phyloP scores from a whole-genome alignment of 1,140 invertebrate genomes.

The Drosophila santomea region DNA sequence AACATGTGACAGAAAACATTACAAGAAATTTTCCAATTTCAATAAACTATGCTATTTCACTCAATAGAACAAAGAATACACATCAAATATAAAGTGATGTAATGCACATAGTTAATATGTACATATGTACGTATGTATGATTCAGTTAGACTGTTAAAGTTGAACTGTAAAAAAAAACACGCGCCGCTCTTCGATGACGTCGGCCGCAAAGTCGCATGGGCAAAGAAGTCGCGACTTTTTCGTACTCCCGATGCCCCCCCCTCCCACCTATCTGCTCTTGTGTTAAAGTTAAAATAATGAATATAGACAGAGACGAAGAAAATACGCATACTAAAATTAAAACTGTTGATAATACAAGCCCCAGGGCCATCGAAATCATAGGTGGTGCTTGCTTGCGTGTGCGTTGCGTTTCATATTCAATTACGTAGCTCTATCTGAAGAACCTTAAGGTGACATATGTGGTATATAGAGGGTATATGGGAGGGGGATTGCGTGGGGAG shows the following conservation, averaged over 20 bases:
- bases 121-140: not conserved
- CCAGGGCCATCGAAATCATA: slow-evolving; percentile 26
- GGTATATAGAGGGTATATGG: too few relatives aligned
- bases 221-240: slow-evolving; percentile 9
- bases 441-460: slow-evolving; percentile 28
- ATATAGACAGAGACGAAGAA: slow-evolving; percentile 2
- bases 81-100: too few relatives aligned
- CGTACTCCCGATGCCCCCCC: slow-evolving; percentile 11
- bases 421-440: slow-evolving; percentile 42
- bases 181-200: slow-evolving; percentile 20
- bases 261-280: slow-evolving; percentile 7
- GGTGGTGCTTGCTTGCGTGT: slow-evolving; percentile 16
- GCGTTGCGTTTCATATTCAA: slow-evolving; percentile 26
- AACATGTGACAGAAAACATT: slow-evolving; percentile 14
- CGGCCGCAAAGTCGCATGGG: slow-evolving; percentile 1
- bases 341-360: slow-evolving; percentile 45
- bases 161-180: slow-evolving; percentile 9
- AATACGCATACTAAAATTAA: slow-evolving; percentile 41
- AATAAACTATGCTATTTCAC: not conserved
- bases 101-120: too few relatives aligned
- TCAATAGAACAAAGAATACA: too few relatives aligned
- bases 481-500: not conserved
- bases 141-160: not conserved
- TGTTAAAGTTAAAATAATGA: slow-evolving; percentile 17
- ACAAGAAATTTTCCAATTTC: not conserved